phyloP scores from a whole-genome alignment of 2,888 invertebrate genomes.

The Scrobipalpa atriplicella region DNA sequence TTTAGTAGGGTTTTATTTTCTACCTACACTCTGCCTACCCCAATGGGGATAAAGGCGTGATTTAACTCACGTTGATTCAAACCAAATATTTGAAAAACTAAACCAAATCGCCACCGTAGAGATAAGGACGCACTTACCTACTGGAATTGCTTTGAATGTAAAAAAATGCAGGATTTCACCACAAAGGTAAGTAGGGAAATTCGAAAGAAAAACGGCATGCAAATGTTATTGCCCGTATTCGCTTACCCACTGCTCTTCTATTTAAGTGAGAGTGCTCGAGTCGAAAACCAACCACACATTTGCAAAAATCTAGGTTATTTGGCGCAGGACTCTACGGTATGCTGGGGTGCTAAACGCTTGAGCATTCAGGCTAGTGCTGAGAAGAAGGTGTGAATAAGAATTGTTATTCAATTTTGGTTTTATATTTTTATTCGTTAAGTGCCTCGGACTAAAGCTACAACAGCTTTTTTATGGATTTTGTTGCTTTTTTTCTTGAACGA shows the following conservation, averaged over 20 bases:
- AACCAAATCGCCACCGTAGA: neutral
- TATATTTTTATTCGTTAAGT: no score
- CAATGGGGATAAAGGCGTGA: no score
- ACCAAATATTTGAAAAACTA: no score
- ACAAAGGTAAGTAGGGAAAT: conserved; percentile 3
- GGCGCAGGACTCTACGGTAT: neutral
- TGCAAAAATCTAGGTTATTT: neutral
- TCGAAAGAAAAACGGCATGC: conserved; percentile 16
- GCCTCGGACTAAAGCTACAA: no score
- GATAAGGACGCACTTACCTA: neutral
- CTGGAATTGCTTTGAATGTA: conserved; percentile 3
- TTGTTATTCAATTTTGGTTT: no score
- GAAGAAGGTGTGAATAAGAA: neutral
- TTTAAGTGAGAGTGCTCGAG: neutral
- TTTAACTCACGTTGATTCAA: no score
- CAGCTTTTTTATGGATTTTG: no score
- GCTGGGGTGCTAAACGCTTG: neutral
- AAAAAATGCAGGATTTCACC: conserved; percentile 7
- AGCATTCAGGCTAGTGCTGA: neutral
- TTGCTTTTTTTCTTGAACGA: no score
- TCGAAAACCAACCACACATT: conserved; percentile 9
- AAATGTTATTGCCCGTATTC: conserved; percentile 20
- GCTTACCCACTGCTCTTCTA: neutral
- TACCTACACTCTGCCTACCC: no score
- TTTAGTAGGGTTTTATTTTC: no score